phyloP scores from a whole-genome alignment of 2,797 vertebrate species.

The Brachyrhaphis roseni region DNA sequence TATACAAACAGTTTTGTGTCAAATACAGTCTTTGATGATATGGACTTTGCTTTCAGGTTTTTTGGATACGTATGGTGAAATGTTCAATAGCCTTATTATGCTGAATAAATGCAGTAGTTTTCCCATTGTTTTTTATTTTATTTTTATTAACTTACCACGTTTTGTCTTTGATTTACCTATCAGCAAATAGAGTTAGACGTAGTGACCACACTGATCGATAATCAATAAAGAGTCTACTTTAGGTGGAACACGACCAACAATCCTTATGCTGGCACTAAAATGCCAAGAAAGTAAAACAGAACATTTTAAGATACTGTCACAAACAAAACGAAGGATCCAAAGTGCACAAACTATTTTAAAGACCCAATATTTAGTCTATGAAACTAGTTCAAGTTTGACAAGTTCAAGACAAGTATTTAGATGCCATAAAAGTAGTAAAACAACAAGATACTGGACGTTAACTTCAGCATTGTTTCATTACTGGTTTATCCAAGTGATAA shows the following conservation, averaged over 20 bases:
- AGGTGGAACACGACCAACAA: neutral
- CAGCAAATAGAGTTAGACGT: neutral
- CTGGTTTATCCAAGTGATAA: neutral
- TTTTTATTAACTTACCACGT: neutral
- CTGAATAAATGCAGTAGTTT: slow-evolving; percentile 3
- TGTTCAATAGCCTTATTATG: neutral
- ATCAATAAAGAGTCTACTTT: neutral
- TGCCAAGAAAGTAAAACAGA: neutral
- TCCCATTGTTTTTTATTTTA: neutral
- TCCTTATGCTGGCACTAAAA: neutral
- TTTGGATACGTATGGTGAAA: neutral
- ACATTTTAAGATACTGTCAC: neutral
- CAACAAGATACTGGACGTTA: neutral
- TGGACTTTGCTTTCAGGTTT: neutral
- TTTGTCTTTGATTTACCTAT: neutral
- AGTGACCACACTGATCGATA: neutral
- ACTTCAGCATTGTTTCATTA: neutral
- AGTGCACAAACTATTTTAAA: neutral
- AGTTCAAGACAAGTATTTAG: neutral
- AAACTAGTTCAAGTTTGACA: neutral
- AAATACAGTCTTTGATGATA: neutral
- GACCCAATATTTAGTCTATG: neutral
- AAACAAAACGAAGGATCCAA: neutral
- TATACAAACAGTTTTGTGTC: neutral
- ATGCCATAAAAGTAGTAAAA: neutral